A percentile compares a stretch with the other conserved stretches of the same genome.
Conservation (phyloP, 2,888 invertebrate genomes). For the Amaurobius ferox region DNA sequence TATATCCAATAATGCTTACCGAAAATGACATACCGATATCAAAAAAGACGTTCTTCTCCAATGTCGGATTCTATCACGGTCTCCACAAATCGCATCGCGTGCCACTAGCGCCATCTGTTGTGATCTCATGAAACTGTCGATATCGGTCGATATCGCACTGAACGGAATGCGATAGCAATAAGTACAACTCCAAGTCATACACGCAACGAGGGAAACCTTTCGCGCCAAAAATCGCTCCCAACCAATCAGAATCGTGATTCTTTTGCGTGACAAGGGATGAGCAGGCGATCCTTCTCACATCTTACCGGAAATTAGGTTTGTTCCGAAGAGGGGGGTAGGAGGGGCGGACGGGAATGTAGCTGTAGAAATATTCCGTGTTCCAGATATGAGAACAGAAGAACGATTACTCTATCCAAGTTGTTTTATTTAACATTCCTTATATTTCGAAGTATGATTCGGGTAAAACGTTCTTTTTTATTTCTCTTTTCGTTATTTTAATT, state of each 20-base stretch:
- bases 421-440: no score
- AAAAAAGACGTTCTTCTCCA: neutral
- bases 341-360: neutral
- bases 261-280: neutral
- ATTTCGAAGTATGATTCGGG: no score
- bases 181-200: neutral
- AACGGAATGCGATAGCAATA: neutral
- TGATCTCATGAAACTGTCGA: neutral
- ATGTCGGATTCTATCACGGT: neutral
- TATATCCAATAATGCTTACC: no score
- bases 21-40: no score
- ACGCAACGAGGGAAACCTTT: conserved; percentile 14
- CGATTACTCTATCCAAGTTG: no score
- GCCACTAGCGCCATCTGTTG: neutral
- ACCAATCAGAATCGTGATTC: conserved; percentile 12
- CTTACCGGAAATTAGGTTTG: conserved; percentile 18
- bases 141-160: neutral
- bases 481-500: no score
- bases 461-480: no score
- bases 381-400: neutral
- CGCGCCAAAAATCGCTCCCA: conserved; percentile 11
- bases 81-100: neutral
- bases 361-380: neutral
- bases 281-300: conserved; percentile 14
- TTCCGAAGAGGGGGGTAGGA: neutral